Evolutionary conservation across 2,888 invertebrate genomes (phyloP), one percentile per base, ranked within the genome.

Genomic region (Allolobophora icterica): DNA sequence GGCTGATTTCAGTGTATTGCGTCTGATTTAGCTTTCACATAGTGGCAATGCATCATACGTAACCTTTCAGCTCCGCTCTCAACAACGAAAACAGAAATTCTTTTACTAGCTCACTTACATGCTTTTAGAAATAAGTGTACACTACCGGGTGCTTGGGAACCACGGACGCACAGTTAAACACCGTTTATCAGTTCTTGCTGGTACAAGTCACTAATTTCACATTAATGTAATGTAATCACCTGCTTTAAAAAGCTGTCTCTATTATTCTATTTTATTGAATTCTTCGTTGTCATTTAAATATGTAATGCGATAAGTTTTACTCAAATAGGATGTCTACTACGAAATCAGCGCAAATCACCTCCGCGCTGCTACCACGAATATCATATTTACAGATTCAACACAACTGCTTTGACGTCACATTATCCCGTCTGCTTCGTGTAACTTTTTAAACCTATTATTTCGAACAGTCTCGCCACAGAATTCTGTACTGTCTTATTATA

Each of bases 131-230:
- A 71, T n/a, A 71, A 71, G 5, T 71, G 11, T 71, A 71, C 71
- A 71, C 71, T 71, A 71, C 71, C 71, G 71, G 71, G 71, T 71
- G 71, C 71, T n/a, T 71, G 71, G 71, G 71, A 71, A 71, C 71
- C 71, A 71, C n/a, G 71, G 71, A 71, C 71, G 71, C 71, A 71
- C 30, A 71, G 30, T 71, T 71, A 71, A n/a, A 71, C 71, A 71
- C 52, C 52, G 71, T 71, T 71, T 71, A 71, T 71, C 71, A 71
- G 71, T 71, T 71, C 30, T n/a, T 71, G 30, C 6, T 71, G 30
- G 71, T n/a, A 71, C 71, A 71, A 71, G n/a, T 71, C 71, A 71
- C 71, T n/a, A 71, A 71, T 11, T n/a, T 71, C n/a, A 71, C n/a
- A 71, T 71, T n/a, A 71, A 71, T 71, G 11, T n/a, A 71, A 71